Percentiles rank a stretch among this genome's conserved stretches.
These are phyloP conservation scores for Quadroppia sp. DNA, from an alignment of 2,888 invertebrate species.

Conservation along the genomic window DNA sequence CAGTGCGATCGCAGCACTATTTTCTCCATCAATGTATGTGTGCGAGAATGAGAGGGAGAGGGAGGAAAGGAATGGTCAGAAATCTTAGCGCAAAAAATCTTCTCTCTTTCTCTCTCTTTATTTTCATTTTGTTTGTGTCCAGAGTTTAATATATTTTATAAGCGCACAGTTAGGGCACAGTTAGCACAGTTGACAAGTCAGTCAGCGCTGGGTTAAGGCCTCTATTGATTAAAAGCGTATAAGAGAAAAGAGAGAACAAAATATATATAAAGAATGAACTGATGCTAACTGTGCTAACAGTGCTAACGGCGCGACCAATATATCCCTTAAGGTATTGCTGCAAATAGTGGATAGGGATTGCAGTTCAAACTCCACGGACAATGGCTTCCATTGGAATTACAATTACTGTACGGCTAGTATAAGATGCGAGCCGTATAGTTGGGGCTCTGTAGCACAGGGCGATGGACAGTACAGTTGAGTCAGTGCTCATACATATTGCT, in stretches of 20 bases:
- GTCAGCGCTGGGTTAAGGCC: conserved; percentile 4
- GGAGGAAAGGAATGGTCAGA: background rate
- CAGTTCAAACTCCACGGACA: background rate
- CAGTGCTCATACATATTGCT: background rate
- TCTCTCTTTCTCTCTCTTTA: background rate
- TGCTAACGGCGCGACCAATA: background rate
- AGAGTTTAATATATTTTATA: conserved; percentile 23
- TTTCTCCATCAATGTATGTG: no score
- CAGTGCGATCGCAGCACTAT: background rate
- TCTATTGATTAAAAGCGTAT: conserved; percentile 25
- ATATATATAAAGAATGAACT: conserved; percentile 12
- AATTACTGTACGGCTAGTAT: background rate
- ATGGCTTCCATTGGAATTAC: background rate
- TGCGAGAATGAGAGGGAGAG: no score
- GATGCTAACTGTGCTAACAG: background rate
- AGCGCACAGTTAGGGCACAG: conserved; percentile 12
- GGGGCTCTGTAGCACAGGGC: background rate
- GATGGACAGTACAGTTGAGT: background rate
- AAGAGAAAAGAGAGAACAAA: background rate
- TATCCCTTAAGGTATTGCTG: conserved; percentile 20
- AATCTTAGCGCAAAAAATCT: background rate
- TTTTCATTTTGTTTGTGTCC: background rate
- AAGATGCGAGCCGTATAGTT: background rate
- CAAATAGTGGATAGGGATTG: conserved; percentile 9
- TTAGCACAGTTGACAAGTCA: conserved; percentile 24